phyloP scores from a whole-genome alignment of 2,888 invertebrate genomes.

The Barypeithes pellucidus region DNA sequence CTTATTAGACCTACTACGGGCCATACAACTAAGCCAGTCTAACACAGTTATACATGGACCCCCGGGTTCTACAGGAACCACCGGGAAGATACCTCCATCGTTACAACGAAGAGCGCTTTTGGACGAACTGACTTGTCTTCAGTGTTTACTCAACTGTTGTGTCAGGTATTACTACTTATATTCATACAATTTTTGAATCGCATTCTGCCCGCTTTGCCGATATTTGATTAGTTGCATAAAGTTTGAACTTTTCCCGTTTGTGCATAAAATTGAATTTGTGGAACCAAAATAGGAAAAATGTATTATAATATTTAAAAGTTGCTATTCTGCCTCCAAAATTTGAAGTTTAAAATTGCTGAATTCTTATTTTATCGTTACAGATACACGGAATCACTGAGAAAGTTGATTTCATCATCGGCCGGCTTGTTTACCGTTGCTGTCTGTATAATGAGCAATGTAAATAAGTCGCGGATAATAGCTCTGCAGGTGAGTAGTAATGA shows the following conservation, averaged over 20 bases:
- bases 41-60: slow-evolving; percentile 67
- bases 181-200: no score
- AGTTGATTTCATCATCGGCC: slow-evolving; percentile 84
- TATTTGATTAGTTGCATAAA: no score
- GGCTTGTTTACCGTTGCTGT: slow-evolving; percentile 89
- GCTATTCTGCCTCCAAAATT: background rate
- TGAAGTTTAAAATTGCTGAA: background rate
- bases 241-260: no score
- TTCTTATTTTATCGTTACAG: slow-evolving; percentile 19
- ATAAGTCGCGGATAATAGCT: slow-evolving; percentile 87
- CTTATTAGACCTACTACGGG: slow-evolving; percentile 87
- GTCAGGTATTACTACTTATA: slow-evolving; percentile 69
- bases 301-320: no score
- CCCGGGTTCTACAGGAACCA: slow-evolving; percentile 64
- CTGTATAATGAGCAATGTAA: slow-evolving; percentile 91
- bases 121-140: slow-evolving; percentile 92
- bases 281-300: no score
- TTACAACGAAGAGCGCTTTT: slow-evolving; percentile 83
- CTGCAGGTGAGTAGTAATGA: slow-evolving; percentile 78
- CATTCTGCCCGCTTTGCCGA: no score
- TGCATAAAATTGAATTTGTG: no score
- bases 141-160: slow-evolving; percentile 88
- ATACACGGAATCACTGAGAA: slow-evolving; percentile 85
- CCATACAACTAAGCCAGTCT: slow-evolving; percentile 87
- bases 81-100: slow-evolving; percentile 77